Base-by-base conservation (phyloP, 2,888 invertebrate genomes). In the Parnassius apollo region DNA sequence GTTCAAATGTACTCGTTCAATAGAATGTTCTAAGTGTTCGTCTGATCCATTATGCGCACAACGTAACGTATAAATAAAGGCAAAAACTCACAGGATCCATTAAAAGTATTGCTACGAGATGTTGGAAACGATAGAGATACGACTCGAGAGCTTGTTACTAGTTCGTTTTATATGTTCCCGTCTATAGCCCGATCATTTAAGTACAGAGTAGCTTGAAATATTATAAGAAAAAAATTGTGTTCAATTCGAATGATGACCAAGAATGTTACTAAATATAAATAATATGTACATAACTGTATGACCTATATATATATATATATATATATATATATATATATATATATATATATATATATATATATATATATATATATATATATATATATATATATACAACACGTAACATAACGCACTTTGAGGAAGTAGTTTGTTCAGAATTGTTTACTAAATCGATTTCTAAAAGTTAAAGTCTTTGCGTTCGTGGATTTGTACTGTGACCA, bases 11-110 rank as follows among this genome's bases (percentile, higher is more conserved):
- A 62, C 59, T 56, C 62, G 62, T 75, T 80, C 78, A 79, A 79
- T 71, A 79, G 80, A 82, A 85, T 81, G 81, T 79, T 78, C 80
- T 81, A 82, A 86, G 85, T 85, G 85, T 85, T 82, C 80, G 76
- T 78, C 86, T 86, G 85, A 87, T 87, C 86, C 87, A 88, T 88
- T 86, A 88, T 87, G 88, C 87, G 86, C 85, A 87, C 86, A 86
- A 85, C 86, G 87, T 86, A 86, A 86, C 85, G 82, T 86, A 88
- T 87, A 89, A 88, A 89, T 89, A 88, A 87, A 88, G 85, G 88
- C 85, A 89, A 89, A 88, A 89, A 89, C 88, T 88, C 88, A 83
- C 86, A 86, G 87, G 86, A 88, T 88, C 89, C 88, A 89, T 89
- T 89, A 89, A 88, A 88, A 87, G 88, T 88, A 88, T 89, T 89